Conservation (phyloP, 2,797 vertebrate species). For the Danio aesculapii region DNA sequence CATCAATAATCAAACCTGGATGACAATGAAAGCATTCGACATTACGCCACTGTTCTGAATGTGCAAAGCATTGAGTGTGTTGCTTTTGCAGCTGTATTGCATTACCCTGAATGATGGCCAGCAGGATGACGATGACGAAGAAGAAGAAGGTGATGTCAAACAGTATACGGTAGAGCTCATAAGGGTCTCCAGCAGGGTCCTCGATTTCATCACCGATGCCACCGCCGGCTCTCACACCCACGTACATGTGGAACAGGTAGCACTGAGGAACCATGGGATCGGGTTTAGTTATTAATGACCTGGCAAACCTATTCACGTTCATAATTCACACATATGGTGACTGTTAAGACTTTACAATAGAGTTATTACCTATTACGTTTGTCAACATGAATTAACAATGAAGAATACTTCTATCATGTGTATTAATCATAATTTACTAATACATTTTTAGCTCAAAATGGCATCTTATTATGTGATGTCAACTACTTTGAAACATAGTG, state of each 20-base stretch:
- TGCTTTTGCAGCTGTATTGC: background rate
- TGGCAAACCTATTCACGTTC: background rate
- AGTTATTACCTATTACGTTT: too few relatives aligned
- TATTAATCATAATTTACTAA: too few relatives aligned
- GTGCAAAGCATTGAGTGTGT: background rate
- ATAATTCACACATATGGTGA: background rate
- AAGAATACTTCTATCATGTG: too few relatives aligned
- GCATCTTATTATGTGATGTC: too few relatives aligned
- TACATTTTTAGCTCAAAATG: too few relatives aligned
- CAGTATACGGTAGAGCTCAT: slow-evolving; percentile 97
- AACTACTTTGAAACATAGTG: too few relatives aligned
- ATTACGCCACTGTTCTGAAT: slow-evolving; percentile 1
- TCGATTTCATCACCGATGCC: slow-evolving; percentile 98
- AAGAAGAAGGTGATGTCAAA: slow-evolving; percentile 99
- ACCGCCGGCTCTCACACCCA: slow-evolving; percentile 96
- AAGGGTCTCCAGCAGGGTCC: slow-evolving; percentile 97
- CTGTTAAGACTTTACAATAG: too few relatives aligned
- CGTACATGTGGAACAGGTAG: slow-evolving; percentile 99
- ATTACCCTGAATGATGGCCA: slow-evolving; percentile 99
- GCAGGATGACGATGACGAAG: slow-evolving; percentile 98
- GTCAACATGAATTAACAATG: too few relatives aligned
- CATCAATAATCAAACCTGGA: slow-evolving; percentile 97
- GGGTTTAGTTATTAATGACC: background rate
- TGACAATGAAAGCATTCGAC: slow-evolving; percentile 18
- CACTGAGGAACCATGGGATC: slow-evolving; percentile 81